Percentiles rank a stretch among this genome's conserved stretches.
Evolutionary conservation across 2,888 invertebrate genomes (phyloP).

Genomic region (Sepiola atlantica): DNA sequence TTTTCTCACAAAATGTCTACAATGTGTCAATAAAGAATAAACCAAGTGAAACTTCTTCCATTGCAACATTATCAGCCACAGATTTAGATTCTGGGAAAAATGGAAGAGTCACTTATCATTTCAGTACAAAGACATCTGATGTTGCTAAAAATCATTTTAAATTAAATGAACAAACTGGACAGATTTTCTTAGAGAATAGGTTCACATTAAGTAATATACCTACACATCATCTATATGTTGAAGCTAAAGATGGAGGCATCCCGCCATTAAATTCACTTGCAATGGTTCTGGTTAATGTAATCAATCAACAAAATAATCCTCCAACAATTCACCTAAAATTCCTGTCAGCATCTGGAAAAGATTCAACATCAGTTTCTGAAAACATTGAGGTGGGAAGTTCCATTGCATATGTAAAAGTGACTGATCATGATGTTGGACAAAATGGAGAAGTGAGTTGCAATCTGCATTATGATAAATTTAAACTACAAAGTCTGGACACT

Average conservation of each 20-base stretch:
- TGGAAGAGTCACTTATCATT: conserved; percentile 10
- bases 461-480: too few species aligned
- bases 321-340: background rate
- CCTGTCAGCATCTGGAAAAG: background rate
- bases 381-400: too few species aligned
- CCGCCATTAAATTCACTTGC: background rate
- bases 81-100: background rate
- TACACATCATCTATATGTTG: background rate
- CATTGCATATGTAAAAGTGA: too few species aligned
- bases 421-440: too few species aligned
- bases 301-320: background rate
- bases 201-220: background rate
- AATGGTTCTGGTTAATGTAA: background rate
- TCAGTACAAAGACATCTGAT: background rate
- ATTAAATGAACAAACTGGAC: background rate
- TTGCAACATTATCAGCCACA: background rate
- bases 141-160: background rate
- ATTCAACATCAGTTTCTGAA: background rate
- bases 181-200: background rate
- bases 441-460: too few species aligned
- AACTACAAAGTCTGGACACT: too few species aligned
- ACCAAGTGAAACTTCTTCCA: background rate
- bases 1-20: background rate
- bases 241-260: background rate
- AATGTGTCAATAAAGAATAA: background rate